Conservation (phyloP, 2,113 vertebrate genomes). For the Eurystomus gularis region DNA sequence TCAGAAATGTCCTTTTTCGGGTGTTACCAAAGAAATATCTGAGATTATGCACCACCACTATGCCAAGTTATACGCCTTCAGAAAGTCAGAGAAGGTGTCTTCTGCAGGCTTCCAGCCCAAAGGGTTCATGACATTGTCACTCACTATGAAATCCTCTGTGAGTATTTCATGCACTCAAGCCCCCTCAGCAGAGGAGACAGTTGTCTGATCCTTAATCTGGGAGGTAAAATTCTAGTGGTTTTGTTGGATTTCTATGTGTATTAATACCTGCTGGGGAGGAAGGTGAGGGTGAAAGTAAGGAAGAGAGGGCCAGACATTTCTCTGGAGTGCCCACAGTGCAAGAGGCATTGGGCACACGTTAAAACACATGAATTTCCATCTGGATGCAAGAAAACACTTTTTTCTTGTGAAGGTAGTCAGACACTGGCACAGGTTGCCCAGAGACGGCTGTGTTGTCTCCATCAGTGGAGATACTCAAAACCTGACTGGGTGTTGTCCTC, state of each 20-base stretch:
- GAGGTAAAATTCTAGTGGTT: background rate
- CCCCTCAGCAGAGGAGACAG: background rate
- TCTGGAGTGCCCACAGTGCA: background rate
- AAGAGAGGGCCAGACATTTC: background rate
- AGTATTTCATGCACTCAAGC: background rate
- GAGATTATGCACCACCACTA: background rate
- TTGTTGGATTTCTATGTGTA: background rate
- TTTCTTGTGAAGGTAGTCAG: background rate
- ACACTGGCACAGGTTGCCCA: background rate
- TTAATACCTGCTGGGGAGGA: background rate
- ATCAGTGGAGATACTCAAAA: background rate
- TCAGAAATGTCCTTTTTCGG: constrained; percentile 30
- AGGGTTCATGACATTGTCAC: background rate
- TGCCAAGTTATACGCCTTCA: background rate
- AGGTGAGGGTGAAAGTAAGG: rapidly evolving
- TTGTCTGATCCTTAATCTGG: background rate
- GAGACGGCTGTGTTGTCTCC: background rate
- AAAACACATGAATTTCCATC: background rate
- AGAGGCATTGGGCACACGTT: background rate
- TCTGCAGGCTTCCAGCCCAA: background rate
- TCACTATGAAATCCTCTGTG: background rate
- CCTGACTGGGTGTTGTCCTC: background rate
- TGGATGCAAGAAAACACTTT: background rate
- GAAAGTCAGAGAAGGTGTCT: background rate
- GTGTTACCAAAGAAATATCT: background rate